phyloP scores from a whole-genome alignment of 2,888 invertebrate species.

The Octodonta nipae region DNA sequence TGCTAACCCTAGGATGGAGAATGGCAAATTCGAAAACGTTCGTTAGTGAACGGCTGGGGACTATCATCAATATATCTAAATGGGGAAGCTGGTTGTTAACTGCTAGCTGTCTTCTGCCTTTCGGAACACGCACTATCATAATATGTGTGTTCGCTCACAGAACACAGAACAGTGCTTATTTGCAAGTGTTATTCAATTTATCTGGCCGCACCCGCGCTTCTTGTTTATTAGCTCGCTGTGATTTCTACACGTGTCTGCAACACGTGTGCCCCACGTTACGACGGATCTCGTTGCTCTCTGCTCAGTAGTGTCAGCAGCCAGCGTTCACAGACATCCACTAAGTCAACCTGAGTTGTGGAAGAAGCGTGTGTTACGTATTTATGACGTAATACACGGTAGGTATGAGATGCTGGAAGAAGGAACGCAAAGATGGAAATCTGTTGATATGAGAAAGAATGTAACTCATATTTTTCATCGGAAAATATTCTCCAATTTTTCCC shows the following conservation, averaged over 20 bases:
- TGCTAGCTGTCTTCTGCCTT: conserved; percentile 1
- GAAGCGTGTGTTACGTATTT: conserved; percentile 1
- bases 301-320: no score
- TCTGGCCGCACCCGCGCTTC: conserved; percentile 34
- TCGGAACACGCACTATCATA: conserved; percentile 2
- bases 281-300: background rate
- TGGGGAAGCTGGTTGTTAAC: no score
- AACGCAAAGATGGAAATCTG: no score
- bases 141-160: conserved; percentile 2
- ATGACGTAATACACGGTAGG: no score
- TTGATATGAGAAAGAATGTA: no score
- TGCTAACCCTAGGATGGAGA: no score
- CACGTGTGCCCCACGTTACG: conserved; percentile 28
- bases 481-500: no score
- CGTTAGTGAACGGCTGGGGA: conserved; percentile 2
- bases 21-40: no score
- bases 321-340: no score
- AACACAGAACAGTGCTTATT: conserved; percentile 32
- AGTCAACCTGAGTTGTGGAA: conserved; percentile 1
- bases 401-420: no score
- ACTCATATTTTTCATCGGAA: no score
- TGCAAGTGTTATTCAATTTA: conserved; percentile 41
- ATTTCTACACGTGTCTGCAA: conserved; percentile 34
- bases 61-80: conserved; percentile 2
- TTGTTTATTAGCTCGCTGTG: conserved; percentile 36